Conservation (phyloP, 2,113 vertebrate species). For the Calidris pygmaea region DNA sequence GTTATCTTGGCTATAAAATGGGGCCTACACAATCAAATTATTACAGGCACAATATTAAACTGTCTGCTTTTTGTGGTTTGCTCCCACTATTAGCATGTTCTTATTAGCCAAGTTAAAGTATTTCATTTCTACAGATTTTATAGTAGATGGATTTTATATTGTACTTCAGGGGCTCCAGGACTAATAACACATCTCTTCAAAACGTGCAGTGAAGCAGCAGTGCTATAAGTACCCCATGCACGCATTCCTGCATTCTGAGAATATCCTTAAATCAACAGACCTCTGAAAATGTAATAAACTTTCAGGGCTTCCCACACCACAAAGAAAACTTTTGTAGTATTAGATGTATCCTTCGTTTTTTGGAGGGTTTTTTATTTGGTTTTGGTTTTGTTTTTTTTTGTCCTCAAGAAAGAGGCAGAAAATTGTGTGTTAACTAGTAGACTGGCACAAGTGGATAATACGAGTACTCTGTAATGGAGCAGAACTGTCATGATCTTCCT, state of each 20-base stretch:
- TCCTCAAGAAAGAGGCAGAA: neutral
- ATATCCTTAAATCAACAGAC: neutral
- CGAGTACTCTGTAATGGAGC: neutral
- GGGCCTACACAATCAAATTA: slow-evolving; percentile 9
- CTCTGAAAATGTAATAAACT: neutral
- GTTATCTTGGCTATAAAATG: slow-evolving; percentile 24
- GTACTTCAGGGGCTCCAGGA: neutral
- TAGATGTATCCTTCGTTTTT: neutral
- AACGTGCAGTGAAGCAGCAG: neutral
- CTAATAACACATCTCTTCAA: neutral
- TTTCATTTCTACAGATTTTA: slow-evolving; percentile 41
- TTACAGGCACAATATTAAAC: slow-evolving; percentile 1
- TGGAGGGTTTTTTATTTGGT: too few species aligned
- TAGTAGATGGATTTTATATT: neutral
- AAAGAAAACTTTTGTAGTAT: neutral
- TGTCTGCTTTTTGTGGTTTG: neutral
- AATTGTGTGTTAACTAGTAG: neutral
- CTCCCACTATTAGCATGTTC: slow-evolving; percentile 20
- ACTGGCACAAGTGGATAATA: neutral
- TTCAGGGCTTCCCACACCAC: neutral
- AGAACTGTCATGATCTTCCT: neutral
- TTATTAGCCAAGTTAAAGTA: slow-evolving; percentile 30
- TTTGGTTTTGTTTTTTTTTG: too few species aligned
- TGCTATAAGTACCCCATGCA: neutral
- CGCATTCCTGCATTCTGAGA: neutral